A percentile compares a stretch with the other conserved stretches of the same genome.
Conservation (phyloP, 2,888 invertebrate genomes). For the Orthosia gracilis region DNA sequence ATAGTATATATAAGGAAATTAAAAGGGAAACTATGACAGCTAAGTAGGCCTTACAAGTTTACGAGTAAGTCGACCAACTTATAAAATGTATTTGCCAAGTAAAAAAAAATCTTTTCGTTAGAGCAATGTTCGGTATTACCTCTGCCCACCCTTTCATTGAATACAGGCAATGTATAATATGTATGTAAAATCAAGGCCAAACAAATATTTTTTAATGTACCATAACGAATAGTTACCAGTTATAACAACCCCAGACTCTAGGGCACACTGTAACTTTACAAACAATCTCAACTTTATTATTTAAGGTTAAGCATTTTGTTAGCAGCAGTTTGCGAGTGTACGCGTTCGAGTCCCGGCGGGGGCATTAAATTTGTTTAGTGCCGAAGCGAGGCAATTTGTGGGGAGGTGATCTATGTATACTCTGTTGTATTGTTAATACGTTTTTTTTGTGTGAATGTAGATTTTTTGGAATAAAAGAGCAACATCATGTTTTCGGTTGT, state of each 20-base stretch:
- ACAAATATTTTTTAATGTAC: neutral
- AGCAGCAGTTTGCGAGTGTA: constrained; percentile 41
- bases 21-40: too few relatives aligned
- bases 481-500: neutral
- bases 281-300: constrained; percentile 64
- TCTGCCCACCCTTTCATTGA: too few relatives aligned
- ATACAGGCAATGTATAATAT: too few relatives aligned
- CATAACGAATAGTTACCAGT: constrained; percentile 13
- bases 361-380: constrained; percentile 62
- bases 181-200: constrained; percentile 1
- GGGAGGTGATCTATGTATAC: constrained; percentile 45
- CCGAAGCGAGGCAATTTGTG: constrained; percentile 51
- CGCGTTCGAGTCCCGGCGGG: constrained; percentile 58
- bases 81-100: too few relatives aligned
- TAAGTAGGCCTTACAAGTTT: too few relatives aligned
- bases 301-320: constrained; percentile 59
- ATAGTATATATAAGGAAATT: too few relatives aligned
- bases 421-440: constrained; percentile 18
- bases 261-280: constrained; percentile 40
- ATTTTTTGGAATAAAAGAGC: neutral
- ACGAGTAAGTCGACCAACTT: too few relatives aligned
- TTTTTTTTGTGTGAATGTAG: constrained; percentile 22
- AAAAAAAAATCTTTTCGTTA: too few relatives aligned
- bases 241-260: constrained; percentile 16
- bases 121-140: too few relatives aligned